These are phyloP conservation scores for Elysia chlorotica DNA, from an alignment of 1,140 invertebrate genomes.

Conservation along the genomic window DNA sequence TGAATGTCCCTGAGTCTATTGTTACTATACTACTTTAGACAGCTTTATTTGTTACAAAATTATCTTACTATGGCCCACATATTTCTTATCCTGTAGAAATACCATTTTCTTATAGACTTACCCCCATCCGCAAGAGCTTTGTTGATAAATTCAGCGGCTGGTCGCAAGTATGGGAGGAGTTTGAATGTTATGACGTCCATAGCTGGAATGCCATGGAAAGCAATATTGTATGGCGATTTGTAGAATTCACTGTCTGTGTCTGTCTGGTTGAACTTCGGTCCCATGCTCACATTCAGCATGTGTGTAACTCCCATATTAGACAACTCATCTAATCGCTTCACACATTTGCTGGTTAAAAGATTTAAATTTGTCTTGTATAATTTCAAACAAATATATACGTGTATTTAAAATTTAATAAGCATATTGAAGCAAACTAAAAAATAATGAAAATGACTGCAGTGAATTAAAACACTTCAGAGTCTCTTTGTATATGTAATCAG, in stretches of 20 bases:
- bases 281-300: slow-evolving; percentile 62
- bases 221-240: slow-evolving; percentile 69
- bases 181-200: slow-evolving; percentile 77
- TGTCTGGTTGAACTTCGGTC: slow-evolving; percentile 54
- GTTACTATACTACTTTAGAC: too few species aligned
- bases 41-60: too few species aligned
- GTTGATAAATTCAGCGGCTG: slow-evolving; percentile 80
- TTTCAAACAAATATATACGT: neutral
- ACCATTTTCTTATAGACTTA: too few species aligned
- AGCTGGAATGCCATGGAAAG: slow-evolving; percentile 79
- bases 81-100: too few species aligned
- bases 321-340: slow-evolving; percentile 54
- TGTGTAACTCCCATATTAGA: slow-evolving; percentile 58
- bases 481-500: neutral
- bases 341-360: slow-evolving; percentile 47
- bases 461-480: neutral
- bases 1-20: too few species aligned
- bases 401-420: neutral
- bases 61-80: too few species aligned
- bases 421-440: neutral
- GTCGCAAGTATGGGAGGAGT: slow-evolving; percentile 78
- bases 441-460: neutral
- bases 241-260: slow-evolving; percentile 69
- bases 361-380: neutral
- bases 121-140: slow-evolving; percentile 69